Evolutionary conservation across 2,113 vertebrate genomes (phyloP).

Genomic region (Pygoscelis antarcticus): DNA sequence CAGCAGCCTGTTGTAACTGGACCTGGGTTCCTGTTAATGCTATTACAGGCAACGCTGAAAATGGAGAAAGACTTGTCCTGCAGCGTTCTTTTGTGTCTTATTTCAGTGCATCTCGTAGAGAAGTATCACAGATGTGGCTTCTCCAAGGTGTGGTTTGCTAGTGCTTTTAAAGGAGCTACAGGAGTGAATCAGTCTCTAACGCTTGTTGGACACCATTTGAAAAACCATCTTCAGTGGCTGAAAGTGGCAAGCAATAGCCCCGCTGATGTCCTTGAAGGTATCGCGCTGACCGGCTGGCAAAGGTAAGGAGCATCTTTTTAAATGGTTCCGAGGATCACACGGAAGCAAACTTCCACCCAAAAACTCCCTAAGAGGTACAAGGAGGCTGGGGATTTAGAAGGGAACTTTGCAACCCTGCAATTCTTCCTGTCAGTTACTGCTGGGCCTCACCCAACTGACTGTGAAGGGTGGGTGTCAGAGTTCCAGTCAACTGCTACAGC

Average conservation of each 20-base stretch:
- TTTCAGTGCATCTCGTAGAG: slow-evolving; percentile 83
- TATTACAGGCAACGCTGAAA: neutral
- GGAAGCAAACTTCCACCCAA: neutral
- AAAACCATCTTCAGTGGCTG: slow-evolving; percentile 90
- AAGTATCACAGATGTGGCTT: slow-evolving; percentile 86
- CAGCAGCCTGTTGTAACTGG: neutral
- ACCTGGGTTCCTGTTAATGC: neutral
- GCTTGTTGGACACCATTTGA: slow-evolving; percentile 83
- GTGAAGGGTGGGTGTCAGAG: neutral
- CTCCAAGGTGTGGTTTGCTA: slow-evolving; percentile 88
- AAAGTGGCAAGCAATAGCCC: slow-evolving; percentile 79
- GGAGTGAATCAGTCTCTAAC: slow-evolving; percentile 82
- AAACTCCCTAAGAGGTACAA: neutral
- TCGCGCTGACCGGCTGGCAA: slow-evolving; percentile 94
- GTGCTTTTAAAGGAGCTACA: slow-evolving; percentile 95
- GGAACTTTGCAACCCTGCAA: neutral
- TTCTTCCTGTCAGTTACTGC: neutral
- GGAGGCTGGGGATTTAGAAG: neutral
- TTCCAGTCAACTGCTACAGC: neutral
- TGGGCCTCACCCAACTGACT: neutral
- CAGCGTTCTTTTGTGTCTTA: neutral
- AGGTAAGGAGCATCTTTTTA: slow-evolving; percentile 72
- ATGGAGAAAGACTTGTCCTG: neutral
- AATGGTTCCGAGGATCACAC: neutral
- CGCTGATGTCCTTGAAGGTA: slow-evolving; percentile 75